Base-by-base conservation (phyloP, 2,888 invertebrate genomes). In the Limnephilus lunatus region DNA sequence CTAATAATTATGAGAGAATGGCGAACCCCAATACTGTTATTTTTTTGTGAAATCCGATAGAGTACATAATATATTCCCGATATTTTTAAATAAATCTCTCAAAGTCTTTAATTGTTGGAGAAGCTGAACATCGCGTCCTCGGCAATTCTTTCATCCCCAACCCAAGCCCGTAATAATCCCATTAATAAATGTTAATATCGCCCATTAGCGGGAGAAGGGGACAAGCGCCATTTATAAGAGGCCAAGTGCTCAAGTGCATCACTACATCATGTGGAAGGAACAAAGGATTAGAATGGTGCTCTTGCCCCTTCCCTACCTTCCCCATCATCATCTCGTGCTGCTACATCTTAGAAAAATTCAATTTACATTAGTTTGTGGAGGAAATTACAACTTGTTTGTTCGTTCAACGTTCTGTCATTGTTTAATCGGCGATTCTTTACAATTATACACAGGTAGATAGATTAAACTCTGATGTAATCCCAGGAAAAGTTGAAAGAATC, bases 151-250 rank as follows among this genome's bases (percentile, higher is more conserved):
- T 68, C 19, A 19, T 25, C 53, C 14, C 53, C 0, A 25, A 5
- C 81, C 31, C 86, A 82, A 44, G 90, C 19, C 83, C 48, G 80
- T 81, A 53, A 90, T 86, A 90, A 92, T 92, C 86, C 88, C 82
- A 90, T 92, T 90, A 90, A 92, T 92, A 92, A 90, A 92, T 90
- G 92, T 90, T 92, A 90, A 92, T 90, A 92, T 39, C 92, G 86
- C 81, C 82, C 90, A 90, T 92, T 90, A 92, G 82, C 53, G 53
- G 31, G 31, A 0, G 19, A 15, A 53, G 87, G 85, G 85, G 48
- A 32, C 91, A 68, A 85, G 85, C 85, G 35, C 35, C 85, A 44
- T 81, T 91, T 87, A 81, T 25, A 31, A 81, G 91, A 44, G 30
- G 15, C 83, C 85, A 81, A 85, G 88, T 88, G 91, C 82, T 53